Evolutionary conservation across 2,797 vertebrate genomes (phyloP).

Genomic region (Neosilurus mollespiculum): DNA sequence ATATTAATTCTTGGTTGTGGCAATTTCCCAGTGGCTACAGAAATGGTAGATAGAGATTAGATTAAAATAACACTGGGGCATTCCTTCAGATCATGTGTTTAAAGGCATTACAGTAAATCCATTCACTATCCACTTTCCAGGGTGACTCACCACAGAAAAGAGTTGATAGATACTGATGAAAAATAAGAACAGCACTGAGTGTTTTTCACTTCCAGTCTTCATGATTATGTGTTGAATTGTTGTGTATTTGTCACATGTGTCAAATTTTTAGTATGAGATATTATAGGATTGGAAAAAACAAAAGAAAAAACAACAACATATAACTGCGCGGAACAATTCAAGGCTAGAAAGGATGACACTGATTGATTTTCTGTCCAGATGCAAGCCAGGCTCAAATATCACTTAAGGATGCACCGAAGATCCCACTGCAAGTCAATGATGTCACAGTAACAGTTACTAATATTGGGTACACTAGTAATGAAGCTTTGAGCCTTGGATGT

Average conservation of each 20-base stretch:
- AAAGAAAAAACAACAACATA: background rate
- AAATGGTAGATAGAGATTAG: background rate
- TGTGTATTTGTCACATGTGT: background rate
- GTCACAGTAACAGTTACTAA: slow-evolving; percentile 28
- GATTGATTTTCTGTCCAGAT: slow-evolving; percentile 5
- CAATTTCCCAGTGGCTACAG: background rate
- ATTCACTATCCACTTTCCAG: slow-evolving; percentile 12
- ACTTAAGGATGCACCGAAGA: slow-evolving; percentile 4
- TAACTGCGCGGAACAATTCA: background rate
- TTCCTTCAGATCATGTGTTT: slow-evolving; percentile 12
- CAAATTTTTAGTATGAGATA: background rate
- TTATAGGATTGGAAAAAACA: background rate
- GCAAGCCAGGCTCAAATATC: slow-evolving; percentile 24
- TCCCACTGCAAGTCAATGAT: background rate
- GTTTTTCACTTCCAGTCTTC: background rate
- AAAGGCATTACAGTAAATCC: slow-evolving; percentile 11
- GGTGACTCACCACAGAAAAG: background rate
- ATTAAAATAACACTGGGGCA: slow-evolving; percentile 5
- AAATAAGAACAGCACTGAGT: background rate
- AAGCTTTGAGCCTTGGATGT: slow-evolving; percentile 17
- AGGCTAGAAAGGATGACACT: background rate
- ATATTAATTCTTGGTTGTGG: background rate
- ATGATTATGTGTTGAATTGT: background rate
- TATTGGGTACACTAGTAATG: slow-evolving; percentile 29
- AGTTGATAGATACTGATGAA: background rate